Evolutionary conservation across 2,888 invertebrate species (phyloP), one percentile per base, ranked within the genome.

Genomic region (Drosophila stalkeri): DNA sequence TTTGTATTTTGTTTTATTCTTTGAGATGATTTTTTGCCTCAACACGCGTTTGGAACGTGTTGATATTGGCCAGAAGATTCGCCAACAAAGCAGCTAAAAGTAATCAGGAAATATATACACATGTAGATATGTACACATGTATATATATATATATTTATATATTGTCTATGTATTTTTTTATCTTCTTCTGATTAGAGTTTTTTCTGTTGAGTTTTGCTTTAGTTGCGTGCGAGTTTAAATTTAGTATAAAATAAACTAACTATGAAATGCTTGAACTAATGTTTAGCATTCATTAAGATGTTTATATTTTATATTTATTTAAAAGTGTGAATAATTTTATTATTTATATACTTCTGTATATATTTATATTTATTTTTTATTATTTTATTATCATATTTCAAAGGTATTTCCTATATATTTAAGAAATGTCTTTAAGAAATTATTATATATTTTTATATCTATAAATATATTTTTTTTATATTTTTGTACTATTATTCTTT

Each of bases 1-100:
- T 4, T 44, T 18, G 39, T n/a, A 3, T n/a, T 49, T 62, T 72
- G 41, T 16, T 61, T 75, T 43, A 61, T 70, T 70, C 66, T 74
- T 72, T 61, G 56, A 56, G 27, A 16, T 75, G 33, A 18, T 65
- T 64, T 41, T 63, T 68, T 55, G 59, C 57, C 64, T 72, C 65
- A 66, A 66, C 88, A 82, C 70, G 71, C 68, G 64, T 69, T 73
- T 67, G 46, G 77, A 57, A 86, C 84, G 84, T 83, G 87, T 84
- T 77, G 78, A 63, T 62, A 63, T 54, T 69, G 64, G 54, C 47
- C 64, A 47, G 49, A 62, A 52, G 61, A 67, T 77, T 81, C 77
- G 81, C 87, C 85, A 81, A 68, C 81, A 81, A 74, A 54, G 79
- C 80, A 82, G 37, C 65, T 33, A 56, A 70, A 63, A 62, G 54